Base-by-base conservation (phyloP, 2,888 invertebrate species). In the Coecobrya sp. region DNA sequence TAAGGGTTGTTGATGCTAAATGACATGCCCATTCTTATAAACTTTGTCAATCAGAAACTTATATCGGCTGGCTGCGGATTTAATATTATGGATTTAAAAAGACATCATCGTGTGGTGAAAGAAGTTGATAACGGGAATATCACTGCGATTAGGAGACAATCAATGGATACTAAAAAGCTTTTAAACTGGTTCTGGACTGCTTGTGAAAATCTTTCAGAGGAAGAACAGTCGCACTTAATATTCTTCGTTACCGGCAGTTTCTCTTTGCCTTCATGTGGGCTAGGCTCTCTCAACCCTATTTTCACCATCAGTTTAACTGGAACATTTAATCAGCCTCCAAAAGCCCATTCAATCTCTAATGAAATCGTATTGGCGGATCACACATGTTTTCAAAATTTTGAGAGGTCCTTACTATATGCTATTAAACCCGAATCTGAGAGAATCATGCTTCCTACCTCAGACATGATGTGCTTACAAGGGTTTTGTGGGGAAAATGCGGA, bases 251-350 rank as follows among this genome's bases (percentile, higher is more conserved):
- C 89, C 19, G 89, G 89, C 5, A 85, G 76, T 59, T 89, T 59
- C n/a, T 73, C 89, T 45, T 45, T 89, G 27, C 89, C 89, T 42
- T 73, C 89, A 11, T 85, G 85, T 49, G 89, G 89, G 10, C n/a
- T 70, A 8, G 73, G 45, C 4, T 36, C 19, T 25, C 68, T 89
- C 5, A 89, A 76, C 62, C 89, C 89, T 0, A 42, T 16, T 13
- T 89, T 89, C 49, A 89, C 89, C 8, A 89, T 89, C 11, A 89
- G 73, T 27, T 76, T 89, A 52, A 89, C 89, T 10, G 89, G 89
- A 8, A 73, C 84, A 25, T 73, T 25, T 16, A 84, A 89, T 27
- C 25, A 73, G 22, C 70, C 49, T 19, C 89, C 89, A 0, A 73
- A 4, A 22, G 84, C 55, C 2, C 42, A 85, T 62, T 73, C 84